Evolutionary conservation across 2,888 invertebrate genomes (phyloP), one percentile per base, ranked within the genome.

Genomic region (Drosophila meridiana): DNA sequence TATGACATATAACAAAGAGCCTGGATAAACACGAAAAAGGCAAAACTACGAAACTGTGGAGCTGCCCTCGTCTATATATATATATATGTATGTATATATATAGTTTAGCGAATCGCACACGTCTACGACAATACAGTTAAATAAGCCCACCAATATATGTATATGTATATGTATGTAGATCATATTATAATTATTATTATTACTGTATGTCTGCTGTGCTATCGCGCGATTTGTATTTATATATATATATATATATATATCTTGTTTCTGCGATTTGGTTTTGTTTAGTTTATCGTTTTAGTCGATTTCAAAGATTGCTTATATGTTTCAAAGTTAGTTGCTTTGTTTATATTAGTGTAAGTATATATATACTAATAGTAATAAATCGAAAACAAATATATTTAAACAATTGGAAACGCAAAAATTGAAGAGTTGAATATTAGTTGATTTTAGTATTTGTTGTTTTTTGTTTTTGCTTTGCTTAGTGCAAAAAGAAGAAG

Each of bases 231-330:
- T 66, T 76, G 48, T 71, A 11, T 52, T 13, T 38, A 11, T 36
- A 36, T 36, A 36, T 36, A 36, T 36, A 61, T 64, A 40, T 64
- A 30, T 47, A 30, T 28, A 63, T 65, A 42, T 65, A 36, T 69
- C 26, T 69, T 71, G 73, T 78, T 60, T 69, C 63, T 69, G 76
- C 53, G 53, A 67, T 73, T 69, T 61, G 59, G 48, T 68, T 59
- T 68, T 53, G 47, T 69, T 67, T 62, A 72, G 47, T 63, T 65
- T 64, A 47, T 36, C 58, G 42, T 60, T 71, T 82, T 80, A 85
- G 83, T 89, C 90, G 87, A 83, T 82, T 79, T 84, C 58, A 82
- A 84, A 90, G 89, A 91, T 91, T 92, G 92, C 91, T 91, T 91
- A 86, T 90, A 81, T 79, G 86, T 91, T 91, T 86, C 86, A 83